Evolutionary conservation across 2,888 invertebrate species (phyloP).

Genomic region (Marronus borbonicus): DNA sequence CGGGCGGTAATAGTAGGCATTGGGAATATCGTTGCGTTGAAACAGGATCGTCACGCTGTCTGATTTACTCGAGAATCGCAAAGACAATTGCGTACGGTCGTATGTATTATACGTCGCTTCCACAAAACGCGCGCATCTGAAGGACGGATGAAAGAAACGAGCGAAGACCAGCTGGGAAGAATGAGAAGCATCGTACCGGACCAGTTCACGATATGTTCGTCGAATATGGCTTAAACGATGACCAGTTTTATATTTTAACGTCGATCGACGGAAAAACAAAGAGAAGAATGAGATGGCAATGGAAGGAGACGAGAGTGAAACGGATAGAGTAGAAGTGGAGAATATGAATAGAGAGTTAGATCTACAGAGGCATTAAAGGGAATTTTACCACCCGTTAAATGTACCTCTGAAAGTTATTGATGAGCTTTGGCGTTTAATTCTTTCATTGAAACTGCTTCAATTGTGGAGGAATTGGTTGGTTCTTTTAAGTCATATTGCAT

Average conservation of each 20-base stretch:
- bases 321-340: too few relatives aligned
- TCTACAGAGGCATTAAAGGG: too few relatives aligned
- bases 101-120: conserved; percentile 2
- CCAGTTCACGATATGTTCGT: not conserved
- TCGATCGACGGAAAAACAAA: conserved; percentile 1
- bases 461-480: too few relatives aligned
- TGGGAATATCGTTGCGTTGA: not conserved
- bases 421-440: too few relatives aligned
- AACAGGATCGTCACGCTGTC: conserved; percentile 1
- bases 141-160: not conserved
- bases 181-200: not conserved
- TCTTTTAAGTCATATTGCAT: too few relatives aligned
- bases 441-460: too few relatives aligned
- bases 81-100: conserved; percentile 4
- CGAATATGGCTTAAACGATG: conserved; percentile 13
- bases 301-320: too few relatives aligned
- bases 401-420: too few relatives aligned
- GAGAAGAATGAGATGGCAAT: too few relatives aligned
- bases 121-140: not conserved
- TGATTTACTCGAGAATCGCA: conserved; percentile 6
- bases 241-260: conserved; percentile 13
- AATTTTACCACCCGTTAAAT: too few relatives aligned
- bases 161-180: not conserved
- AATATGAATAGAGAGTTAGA: too few relatives aligned
- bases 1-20: too few relatives aligned